phyloP scores from a whole-genome alignment of 2,888 invertebrate genomes.

The Eupithecia vulgata region DNA sequence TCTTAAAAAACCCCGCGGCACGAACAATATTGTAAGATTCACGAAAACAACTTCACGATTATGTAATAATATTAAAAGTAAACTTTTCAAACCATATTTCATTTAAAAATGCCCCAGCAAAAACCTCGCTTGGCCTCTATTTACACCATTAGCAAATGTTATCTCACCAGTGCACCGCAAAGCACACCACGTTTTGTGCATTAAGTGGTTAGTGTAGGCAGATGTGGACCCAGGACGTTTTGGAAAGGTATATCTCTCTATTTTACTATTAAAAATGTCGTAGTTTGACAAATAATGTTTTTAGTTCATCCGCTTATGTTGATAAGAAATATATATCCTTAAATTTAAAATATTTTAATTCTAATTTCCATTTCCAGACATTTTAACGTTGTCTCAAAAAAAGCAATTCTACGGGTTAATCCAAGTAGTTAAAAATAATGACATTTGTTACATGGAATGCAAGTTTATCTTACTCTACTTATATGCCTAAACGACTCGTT shows the following conservation, averaged over 20 bases:
- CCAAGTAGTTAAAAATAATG: background rate
- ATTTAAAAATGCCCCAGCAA: conserved; percentile 36
- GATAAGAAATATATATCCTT: background rate
- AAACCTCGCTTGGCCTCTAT: conserved; percentile 42
- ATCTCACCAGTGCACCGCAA: conserved; percentile 34
- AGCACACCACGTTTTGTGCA: conserved; percentile 37
- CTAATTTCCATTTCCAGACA: background rate
- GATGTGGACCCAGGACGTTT: background rate
- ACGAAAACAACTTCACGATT: background rate
- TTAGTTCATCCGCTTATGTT: background rate
- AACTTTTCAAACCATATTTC: conserved; percentile 25
- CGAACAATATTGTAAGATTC: background rate
- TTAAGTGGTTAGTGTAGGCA: conserved; percentile 20
- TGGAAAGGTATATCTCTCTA: no score
- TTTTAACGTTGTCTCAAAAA: background rate
- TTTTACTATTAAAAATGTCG: background rate
- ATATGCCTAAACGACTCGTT: no score
- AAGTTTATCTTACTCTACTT: no score
- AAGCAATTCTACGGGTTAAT: background rate
- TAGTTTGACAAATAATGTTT: background rate
- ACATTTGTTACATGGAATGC: no score
- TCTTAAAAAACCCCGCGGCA: no score
- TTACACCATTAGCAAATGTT: conserved; percentile 42
- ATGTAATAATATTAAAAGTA: conserved; percentile 14
- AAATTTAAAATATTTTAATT: background rate